Conservation (phyloP, 2,113 vertebrate species). For the Apeltes quadracus region DNA sequence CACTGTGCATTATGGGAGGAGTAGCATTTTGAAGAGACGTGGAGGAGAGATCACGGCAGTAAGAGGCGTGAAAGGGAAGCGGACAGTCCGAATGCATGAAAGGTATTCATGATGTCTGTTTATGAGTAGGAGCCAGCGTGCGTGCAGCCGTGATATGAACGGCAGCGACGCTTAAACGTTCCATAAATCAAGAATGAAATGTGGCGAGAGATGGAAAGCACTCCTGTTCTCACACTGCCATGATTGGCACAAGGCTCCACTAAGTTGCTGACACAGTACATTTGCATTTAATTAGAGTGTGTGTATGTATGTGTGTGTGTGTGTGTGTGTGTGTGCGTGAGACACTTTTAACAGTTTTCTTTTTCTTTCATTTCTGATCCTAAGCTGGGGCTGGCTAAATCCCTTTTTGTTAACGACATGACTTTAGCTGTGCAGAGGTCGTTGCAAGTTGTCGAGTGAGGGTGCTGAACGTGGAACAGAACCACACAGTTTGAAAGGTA, state of each 20-base stretch:
- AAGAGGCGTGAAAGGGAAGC: neutral
- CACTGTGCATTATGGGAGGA: slow-evolving; percentile 9
- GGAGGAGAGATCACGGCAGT: neutral
- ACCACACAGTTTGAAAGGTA: slow-evolving; percentile 21
- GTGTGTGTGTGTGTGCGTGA: neutral
- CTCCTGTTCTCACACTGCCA: neutral
- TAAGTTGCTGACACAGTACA: neutral
- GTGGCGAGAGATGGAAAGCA: neutral
- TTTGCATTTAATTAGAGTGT: slow-evolving; percentile 1
- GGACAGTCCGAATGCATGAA: neutral
- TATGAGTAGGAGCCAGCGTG: neutral
- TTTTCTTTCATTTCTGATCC: slow-evolving; percentile 9
- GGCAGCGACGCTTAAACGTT: neutral
- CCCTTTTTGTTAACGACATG: slow-evolving; percentile 68
- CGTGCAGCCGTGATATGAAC: neutral
- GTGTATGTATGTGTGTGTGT: neutral
- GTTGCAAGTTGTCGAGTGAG: slow-evolving; percentile 47
- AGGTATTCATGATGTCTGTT: neutral
- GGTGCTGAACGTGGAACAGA: neutral
- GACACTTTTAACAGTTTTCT: slow-evolving; percentile 13
- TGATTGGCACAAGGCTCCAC: neutral
- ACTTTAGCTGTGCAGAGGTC: slow-evolving; percentile 45
- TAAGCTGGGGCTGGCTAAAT: slow-evolving; percentile 87
- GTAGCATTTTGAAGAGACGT: neutral
- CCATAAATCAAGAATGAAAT: neutral